Conservation (phyloP, 2,113 vertebrate genomes). For the Himantopus leucocephalus region DNA sequence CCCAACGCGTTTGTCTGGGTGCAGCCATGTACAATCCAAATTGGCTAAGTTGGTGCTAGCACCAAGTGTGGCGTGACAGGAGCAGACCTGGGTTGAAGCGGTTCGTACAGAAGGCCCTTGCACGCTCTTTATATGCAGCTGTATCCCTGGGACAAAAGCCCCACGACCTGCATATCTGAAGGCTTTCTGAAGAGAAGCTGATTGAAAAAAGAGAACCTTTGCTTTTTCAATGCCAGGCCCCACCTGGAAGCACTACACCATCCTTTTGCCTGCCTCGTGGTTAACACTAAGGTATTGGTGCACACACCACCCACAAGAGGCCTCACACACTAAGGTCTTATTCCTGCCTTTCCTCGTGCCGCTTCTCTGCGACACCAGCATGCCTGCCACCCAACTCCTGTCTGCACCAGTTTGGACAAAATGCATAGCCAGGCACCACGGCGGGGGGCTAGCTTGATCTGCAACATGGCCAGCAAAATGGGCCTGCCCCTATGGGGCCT, state of each 20-base stretch:
- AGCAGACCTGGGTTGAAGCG: neutral
- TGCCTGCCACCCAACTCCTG: neutral
- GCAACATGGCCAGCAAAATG: neutral
- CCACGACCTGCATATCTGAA: neutral
- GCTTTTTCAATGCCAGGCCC: neutral
- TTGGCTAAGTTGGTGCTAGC: neutral
- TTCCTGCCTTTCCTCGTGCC: neutral
- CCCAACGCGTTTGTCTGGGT: too few species aligned
- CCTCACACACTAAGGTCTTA: neutral
- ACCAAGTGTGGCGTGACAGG: fast-evolving
- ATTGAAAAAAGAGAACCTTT: neutral
- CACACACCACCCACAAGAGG: neutral
- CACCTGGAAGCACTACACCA: neutral
- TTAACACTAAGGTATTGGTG: neutral
- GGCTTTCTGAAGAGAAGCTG: neutral
- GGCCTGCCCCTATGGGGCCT: too few species aligned
- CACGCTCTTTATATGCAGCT: neutral
- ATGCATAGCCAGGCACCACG: neutral
- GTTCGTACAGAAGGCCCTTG: neutral
- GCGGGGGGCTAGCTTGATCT: neutral
- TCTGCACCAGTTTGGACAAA: neutral
- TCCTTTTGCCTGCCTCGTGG: neutral
- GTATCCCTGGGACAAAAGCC: neutral
- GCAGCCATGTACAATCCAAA: too few species aligned
- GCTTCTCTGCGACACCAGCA: neutral